phyloP scores from a whole-genome alignment of 2,113 vertebrate genomes.

The Colinus virginianus region DNA sequence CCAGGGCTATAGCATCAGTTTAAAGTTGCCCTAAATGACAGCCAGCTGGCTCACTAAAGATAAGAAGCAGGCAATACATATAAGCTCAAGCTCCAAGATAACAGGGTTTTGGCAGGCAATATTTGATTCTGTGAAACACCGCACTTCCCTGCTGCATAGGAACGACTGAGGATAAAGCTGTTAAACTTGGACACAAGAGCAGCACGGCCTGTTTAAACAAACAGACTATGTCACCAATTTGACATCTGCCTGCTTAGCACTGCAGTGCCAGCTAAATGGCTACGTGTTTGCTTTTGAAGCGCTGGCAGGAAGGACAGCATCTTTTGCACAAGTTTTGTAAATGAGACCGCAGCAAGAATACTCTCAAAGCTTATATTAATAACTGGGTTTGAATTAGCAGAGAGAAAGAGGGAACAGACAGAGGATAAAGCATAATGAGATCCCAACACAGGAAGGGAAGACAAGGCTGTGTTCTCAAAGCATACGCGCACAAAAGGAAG shows the following conservation, averaged over 20 bases:
- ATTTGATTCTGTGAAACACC: neutral
- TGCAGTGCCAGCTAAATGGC: neutral
- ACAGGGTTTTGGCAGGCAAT: neutral
- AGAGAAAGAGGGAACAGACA: neutral
- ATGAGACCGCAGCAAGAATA: neutral
- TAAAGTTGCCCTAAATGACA: neutral
- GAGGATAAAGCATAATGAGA: neutral
- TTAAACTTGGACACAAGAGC: neutral
- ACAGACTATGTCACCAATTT: rapidly evolving
- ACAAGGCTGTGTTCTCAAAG: neutral
- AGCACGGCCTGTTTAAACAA: neutral
- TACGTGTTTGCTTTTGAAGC: neutral
- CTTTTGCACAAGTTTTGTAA: neutral
- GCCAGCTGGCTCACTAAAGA: neutral
- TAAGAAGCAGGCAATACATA: neutral
- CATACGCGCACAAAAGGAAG: neutral
- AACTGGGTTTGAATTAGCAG: neutral
- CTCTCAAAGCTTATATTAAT: neutral
- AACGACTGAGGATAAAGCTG: neutral
- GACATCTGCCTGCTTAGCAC: neutral
- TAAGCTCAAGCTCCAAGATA: neutral
- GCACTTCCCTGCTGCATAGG: neutral
- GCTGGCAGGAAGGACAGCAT: neutral
- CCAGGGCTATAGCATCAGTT: neutral
- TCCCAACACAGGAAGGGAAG: neutral